Evolutionary conservation across 2,888 invertebrate genomes (phyloP).

Genomic region (Trissonchulus sp.): DNA sequence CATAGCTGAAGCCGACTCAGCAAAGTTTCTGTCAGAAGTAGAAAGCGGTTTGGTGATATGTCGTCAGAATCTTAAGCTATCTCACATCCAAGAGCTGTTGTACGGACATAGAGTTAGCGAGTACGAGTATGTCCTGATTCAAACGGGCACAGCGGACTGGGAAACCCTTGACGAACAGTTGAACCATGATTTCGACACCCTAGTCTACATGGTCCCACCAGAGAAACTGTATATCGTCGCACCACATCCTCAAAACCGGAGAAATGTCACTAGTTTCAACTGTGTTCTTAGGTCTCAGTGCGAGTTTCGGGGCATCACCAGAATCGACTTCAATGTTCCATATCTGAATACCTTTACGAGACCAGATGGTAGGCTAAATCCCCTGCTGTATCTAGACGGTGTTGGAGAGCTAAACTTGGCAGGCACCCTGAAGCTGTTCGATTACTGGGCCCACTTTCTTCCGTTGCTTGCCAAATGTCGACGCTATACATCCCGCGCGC

Average conservation of each 20-base stretch:
- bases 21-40: neutral
- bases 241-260: too few species aligned
- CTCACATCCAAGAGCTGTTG: neutral
- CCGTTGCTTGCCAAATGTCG: neutral
- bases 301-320: too few species aligned
- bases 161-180: neutral
- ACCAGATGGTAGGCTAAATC: neutral
- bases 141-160: neutral
- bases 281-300: too few species aligned
- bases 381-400: neutral
- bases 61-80: neutral
- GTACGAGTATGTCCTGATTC: neutral
- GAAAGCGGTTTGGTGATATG: neutral
- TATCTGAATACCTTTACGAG: neutral
- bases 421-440: neutral
- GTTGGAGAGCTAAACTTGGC: neutral
- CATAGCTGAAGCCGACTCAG: neutral
- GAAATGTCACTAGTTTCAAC: too few species aligned
- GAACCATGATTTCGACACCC: neutral
- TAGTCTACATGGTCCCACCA: neutral
- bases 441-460: neutral
- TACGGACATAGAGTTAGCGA: neutral
- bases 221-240: too few species aligned
- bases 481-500: neutral
- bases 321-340: neutral